Evolutionary conservation across 2,113 vertebrate species (phyloP).

Genomic region (Thymallus thymallus): DNA sequence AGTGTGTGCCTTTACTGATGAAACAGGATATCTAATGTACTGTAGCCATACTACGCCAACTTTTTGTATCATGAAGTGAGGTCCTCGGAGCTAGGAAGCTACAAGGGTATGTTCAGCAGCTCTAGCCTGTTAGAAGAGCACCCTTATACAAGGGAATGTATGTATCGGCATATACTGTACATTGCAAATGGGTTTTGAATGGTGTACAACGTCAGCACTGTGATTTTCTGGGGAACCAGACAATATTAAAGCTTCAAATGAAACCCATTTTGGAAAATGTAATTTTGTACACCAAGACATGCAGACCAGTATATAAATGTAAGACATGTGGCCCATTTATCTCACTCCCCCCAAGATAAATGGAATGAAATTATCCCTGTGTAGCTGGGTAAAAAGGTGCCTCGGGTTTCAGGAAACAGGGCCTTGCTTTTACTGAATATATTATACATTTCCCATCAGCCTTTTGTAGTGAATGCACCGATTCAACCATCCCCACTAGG

Average conservation of each 20-base stretch:
- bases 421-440: constrained; percentile 3
- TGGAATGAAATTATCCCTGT: constrained; percentile 26
- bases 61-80: too few species aligned
- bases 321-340: constrained; percentile 20
- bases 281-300: background rate
- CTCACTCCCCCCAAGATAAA: constrained; percentile 27
- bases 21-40: too few species aligned
- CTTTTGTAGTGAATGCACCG: constrained; percentile 14
- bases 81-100: too few species aligned
- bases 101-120: too few species aligned
- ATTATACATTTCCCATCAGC: constrained; percentile 2
- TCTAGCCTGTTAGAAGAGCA: background rate
- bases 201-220: background rate
- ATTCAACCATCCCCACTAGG: constrained; percentile 9
- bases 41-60: too few species aligned
- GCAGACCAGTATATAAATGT: constrained; percentile 9
- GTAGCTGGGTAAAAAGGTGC: constrained; percentile 1
- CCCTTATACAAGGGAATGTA: background rate
- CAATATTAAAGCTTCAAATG: background rate
- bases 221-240: background rate
- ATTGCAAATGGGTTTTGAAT: constrained; percentile 1
- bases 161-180: too few species aligned
- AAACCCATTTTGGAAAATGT: constrained; percentile 1
- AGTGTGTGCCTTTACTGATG: too few species aligned
- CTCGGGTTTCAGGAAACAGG: constrained; percentile 2